Evolutionary conservation across 2,888 invertebrate species (phyloP).

Genomic region (Plebejus melissa): DNA sequence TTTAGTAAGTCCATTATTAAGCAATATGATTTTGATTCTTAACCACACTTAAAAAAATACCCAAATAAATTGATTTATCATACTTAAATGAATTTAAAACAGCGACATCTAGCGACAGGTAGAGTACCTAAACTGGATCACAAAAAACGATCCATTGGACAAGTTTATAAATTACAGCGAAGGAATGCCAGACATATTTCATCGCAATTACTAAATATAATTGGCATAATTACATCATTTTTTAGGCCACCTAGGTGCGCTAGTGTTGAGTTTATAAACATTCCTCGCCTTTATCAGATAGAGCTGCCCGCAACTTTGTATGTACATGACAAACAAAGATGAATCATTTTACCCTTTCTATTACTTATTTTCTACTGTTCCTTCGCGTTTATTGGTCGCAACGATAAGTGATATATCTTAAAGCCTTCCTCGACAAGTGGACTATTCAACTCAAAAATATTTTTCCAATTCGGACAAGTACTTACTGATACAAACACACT

Average conservation of each 20-base stretch:
- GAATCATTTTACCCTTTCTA: too few species aligned
- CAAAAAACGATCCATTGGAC: neutral
- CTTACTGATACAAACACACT: neutral
- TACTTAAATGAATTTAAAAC: conserved; percentile 33
- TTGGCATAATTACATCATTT: conserved; percentile 75
- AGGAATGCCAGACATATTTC: conserved; percentile 57
- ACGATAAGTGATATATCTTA: too few species aligned
- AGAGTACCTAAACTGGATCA: conserved; percentile 41
- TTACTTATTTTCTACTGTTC: too few species aligned
- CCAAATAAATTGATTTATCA: conserved; percentile 51
- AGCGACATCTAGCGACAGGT: conserved; percentile 61
- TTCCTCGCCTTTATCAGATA: conserved; percentile 56
- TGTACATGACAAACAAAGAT: too few species aligned
- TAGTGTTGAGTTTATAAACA: conserved; percentile 53
- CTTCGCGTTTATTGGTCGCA: too few species aligned
- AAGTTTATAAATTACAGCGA: conserved; percentile 8
- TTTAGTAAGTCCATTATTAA: too few species aligned
- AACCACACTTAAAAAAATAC: too few species aligned
- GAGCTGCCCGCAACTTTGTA: too few species aligned
- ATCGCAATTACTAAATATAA: conserved; percentile 62
- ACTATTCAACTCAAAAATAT: too few species aligned
- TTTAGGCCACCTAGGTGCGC: conserved; percentile 61
- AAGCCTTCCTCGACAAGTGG: too few species aligned
- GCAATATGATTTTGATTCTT: too few species aligned
- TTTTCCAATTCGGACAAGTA: too few species aligned